Conservation (phyloP, 2,113 vertebrate species). For the Elephas maximus region DNA sequence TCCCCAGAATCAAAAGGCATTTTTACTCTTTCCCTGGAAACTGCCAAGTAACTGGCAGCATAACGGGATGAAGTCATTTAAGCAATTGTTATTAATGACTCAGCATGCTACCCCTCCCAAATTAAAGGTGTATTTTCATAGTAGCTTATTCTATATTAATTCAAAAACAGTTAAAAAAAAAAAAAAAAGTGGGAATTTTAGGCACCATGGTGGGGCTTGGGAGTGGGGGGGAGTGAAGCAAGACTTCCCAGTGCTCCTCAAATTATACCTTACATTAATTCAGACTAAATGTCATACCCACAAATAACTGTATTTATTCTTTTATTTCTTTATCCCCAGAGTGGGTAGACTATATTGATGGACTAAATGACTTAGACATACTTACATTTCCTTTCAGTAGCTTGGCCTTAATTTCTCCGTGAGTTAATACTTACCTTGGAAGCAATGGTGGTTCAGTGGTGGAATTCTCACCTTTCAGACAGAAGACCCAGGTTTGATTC, state of each 20-base stretch:
- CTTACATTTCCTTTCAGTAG: background rate
- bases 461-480: background rate
- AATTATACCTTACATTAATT: background rate
- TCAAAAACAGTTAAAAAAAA: background rate
- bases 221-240: background rate
- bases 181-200: constrained; percentile 15
- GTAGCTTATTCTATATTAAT: constrained; percentile 56
- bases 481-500: background rate
- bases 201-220: background rate
- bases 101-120: constrained; percentile 35
- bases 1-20: constrained; percentile 64
- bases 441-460: background rate
- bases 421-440: background rate
- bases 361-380: background rate
- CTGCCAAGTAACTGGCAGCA: constrained; percentile 50
- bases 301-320: background rate
- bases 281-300: background rate
- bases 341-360: background rate
- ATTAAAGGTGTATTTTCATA: constrained; percentile 40
- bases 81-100: constrained; percentile 75
- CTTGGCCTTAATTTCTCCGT: background rate
- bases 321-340: background rate
- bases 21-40: constrained; percentile 36
- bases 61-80: constrained; percentile 55
- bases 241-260: background rate